Evolutionary conservation across 64 coral and sea anemone genomes (phyloP).

Genomic region (Stichodactyla helianthus): DNA sequence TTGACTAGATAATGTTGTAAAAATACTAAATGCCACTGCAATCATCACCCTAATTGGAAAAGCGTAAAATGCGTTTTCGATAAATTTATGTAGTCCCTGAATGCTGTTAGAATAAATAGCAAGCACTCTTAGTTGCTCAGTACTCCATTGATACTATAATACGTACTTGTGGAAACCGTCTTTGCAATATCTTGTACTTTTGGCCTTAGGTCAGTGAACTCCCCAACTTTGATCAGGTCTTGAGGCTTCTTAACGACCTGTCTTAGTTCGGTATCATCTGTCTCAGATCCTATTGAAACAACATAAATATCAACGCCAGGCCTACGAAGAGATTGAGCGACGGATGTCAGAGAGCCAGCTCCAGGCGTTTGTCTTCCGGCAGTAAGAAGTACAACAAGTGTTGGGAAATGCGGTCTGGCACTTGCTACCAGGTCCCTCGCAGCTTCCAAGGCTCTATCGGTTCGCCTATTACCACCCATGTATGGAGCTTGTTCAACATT

Average conservation of each 20-base stretch:
- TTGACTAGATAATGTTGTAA: no score
- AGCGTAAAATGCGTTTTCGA: no score
- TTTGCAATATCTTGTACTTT: not conserved
- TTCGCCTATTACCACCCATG: conserved; percentile 34
- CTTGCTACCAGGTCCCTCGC: conserved; percentile 21
- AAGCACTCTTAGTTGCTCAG: not conserved
- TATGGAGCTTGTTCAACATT: conserved; percentile 38
- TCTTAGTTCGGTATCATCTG: conserved; percentile 21
- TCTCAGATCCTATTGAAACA: conserved; percentile 31
- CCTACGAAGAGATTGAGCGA: not conserved
- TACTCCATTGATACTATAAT: not conserved
- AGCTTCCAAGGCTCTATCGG: conserved; percentile 41
- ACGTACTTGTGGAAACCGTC: not conserved
- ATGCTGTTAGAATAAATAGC: no score
- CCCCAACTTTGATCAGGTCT: not conserved
- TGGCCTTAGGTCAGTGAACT: not conserved
- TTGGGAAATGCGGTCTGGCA: conserved; percentile 10
- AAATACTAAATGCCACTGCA: no score
- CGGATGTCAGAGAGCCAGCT: not conserved
- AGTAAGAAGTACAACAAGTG: conserved; percentile 31
- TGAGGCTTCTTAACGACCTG: not conserved
- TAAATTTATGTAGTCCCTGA: no score
- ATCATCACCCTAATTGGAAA: no score
- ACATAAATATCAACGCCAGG: conserved; percentile 21
- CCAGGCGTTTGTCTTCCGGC: conserved; percentile 22